Base-by-base conservation (phyloP, 2,797 vertebrate genomes). In the Fringilla coelebs region DNA sequence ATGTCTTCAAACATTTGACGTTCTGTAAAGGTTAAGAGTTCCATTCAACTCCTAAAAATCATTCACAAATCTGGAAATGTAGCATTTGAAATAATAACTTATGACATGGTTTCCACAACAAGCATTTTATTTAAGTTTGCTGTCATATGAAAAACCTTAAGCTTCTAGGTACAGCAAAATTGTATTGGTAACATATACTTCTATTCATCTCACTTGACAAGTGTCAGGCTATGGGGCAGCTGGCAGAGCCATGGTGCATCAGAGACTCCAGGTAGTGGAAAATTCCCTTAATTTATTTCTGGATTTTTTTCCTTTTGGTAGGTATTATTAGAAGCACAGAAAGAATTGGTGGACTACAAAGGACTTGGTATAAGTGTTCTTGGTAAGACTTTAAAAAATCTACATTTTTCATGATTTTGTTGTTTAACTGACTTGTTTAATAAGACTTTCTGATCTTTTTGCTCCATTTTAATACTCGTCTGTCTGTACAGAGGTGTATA, bases 321-420 rank as follows among this genome's bases (percentile, higher is more conserved):
- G 99, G 99, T 99, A 41, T 97, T 99, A 88, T 78, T 98, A 48
- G 98, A 99, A 96, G 98, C 99, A 19, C 99, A 99, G 94, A 98
- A 98, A 90, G 99, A 99, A 90, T 78, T 99, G 57, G 60, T 99
- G 89, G 97, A 98, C 97, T 99, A 99, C 97, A 98, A 92, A 86
- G 98, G 98, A 79, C 89, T 97, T 32, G 99, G 99, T 22, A 99
- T 99, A 76, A 99, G 99, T 91, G 98, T 99, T 92, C 98, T 99
- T 22, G 99, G 99, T 99, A 97, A 98, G 98, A 85, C 17, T 77
- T 85, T 17, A 72, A 74, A 32, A 67, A 54, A 81, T 67, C 28
- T 70, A 3, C 28, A 1, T 78, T 26, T 92, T 74, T 67, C 13
- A n/a, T 24, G 2, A 29, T 52, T 45, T 65, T 2, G 1, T 12